Evolutionary conservation across 2,113 vertebrate species (phyloP).

Genomic region (Coreoperca whiteheadi): DNA sequence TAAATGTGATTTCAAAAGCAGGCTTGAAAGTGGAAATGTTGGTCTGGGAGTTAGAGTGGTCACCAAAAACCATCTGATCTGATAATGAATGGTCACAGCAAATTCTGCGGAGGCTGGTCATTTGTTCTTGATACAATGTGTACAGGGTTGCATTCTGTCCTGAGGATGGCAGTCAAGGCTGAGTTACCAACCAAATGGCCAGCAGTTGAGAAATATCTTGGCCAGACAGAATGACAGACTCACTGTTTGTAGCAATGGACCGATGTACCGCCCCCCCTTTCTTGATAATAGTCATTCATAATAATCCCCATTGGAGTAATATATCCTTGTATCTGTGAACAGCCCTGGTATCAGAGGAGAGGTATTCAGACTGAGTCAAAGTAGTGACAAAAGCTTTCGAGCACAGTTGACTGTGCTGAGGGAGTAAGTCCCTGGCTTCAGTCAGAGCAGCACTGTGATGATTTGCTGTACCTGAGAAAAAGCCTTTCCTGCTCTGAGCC

Average conservation of each 20-base stretch:
- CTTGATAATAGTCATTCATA: neutral
- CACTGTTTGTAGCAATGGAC: too few species aligned
- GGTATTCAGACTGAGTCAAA: conserved; percentile 39
- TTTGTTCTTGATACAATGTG: neutral
- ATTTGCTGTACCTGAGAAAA: conserved; percentile 45
- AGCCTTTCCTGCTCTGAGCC: conserved; percentile 37
- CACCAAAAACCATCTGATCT: neutral
- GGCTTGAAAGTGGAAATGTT: neutral
- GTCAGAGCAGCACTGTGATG: conserved; percentile 23
- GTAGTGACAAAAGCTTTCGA: conserved; percentile 36
- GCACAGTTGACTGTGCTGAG: conserved; percentile 14
- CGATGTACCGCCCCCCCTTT: neutral
- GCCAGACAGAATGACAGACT: too few species aligned
- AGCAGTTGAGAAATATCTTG: neutral
- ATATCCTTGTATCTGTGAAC: conserved; percentile 9
- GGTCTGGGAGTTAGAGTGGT: too few species aligned
- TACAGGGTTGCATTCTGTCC: neutral
- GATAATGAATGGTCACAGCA: neutral
- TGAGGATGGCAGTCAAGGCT: neutral
- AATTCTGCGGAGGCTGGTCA: neutral
- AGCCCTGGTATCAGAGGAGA: conserved; percentile 27
- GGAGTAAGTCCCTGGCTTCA: conserved; percentile 45
- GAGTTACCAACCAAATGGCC: neutral
- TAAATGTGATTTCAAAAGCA: neutral
- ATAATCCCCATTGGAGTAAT: neutral